phyloP scores from a whole-genome alignment of 2,113 vertebrate species.

The Dasyprocta punctata region DNA sequence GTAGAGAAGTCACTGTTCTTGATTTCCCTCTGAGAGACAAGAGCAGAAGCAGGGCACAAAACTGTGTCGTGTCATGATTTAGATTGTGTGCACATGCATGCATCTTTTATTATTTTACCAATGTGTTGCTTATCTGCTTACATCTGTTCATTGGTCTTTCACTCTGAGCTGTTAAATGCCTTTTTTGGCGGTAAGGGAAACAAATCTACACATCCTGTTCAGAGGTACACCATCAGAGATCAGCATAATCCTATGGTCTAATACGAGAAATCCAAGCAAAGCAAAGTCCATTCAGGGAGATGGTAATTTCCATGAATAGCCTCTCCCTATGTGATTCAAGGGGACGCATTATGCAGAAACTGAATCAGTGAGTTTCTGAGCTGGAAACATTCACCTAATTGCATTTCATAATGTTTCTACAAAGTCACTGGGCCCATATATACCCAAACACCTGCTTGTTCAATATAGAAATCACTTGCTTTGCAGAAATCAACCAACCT shows the following conservation, averaged over 20 bases:
- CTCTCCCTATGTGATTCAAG: slow-evolving; percentile 68
- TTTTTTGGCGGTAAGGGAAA: not conserved
- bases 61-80: not conserved
- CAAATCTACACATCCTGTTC: not conserved
- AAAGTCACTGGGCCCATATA: slow-evolving; percentile 22
- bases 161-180: slow-evolving; percentile 21
- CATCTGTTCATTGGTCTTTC: slow-evolving; percentile 34
- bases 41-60: not conserved
- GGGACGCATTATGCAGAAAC: slow-evolving; percentile 55
- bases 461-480: slow-evolving; percentile 36
- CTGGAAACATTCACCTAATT: slow-evolving; percentile 55
- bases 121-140: slow-evolving; percentile 48
- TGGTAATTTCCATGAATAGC: slow-evolving; percentile 38
- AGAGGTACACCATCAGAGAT: not conserved
- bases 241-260: slow-evolving; percentile 17
- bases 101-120: slow-evolving; percentile 54
- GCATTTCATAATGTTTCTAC: slow-evolving; percentile 24
- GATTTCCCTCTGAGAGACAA: not conserved
- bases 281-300: slow-evolving; percentile 29
- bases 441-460: slow-evolving; percentile 39
- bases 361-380: slow-evolving; percentile 26
- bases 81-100: not conserved
- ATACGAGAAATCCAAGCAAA: not conserved
- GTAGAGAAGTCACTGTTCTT: not conserved
- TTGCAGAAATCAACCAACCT: slow-evolving; percentile 44